phyloP scores from a whole-genome alignment of 53 echinoderm and acorn worm species.

The Apostichopus leukothele region DNA sequence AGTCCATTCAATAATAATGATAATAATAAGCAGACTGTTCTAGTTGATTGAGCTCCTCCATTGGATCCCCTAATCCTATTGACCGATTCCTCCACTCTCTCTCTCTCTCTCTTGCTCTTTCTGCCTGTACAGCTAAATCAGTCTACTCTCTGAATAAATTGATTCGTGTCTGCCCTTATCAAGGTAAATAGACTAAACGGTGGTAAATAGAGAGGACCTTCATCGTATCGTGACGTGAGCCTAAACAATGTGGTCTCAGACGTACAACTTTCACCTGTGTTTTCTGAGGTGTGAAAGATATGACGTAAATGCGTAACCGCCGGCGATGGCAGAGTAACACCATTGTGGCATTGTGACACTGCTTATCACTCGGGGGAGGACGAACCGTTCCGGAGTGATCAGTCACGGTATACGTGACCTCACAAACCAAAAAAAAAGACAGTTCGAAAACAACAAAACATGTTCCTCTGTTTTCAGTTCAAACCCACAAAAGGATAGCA shows the following conservation, averaged over 20 bases:
- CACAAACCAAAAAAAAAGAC: no score
- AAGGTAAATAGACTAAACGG: neutral
- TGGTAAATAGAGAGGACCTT: neutral
- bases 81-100: neutral
- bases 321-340: neutral
- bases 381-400: no score
- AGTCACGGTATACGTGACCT: no score
- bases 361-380: no score
- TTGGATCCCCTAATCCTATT: neutral
- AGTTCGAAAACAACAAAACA: no score
- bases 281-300: constrained; percentile 21
- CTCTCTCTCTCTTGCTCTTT: neutral
- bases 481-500: no score
- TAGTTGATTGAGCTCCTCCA: neutral
- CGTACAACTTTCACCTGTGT: constrained; percentile 23
- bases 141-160: neutral
- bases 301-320: constrained; percentile 20
- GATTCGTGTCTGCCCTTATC: constrained; percentile 17
- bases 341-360: neutral
- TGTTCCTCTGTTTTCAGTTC: no score
- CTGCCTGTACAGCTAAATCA: neutral
- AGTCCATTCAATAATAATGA: neutral
- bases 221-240: constrained; percentile 3
- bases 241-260: constrained; percentile 1
- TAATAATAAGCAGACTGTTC: neutral